Base-by-base conservation (phyloP, 2,113 vertebrate species). In the Salvelinus sp. region DNA sequence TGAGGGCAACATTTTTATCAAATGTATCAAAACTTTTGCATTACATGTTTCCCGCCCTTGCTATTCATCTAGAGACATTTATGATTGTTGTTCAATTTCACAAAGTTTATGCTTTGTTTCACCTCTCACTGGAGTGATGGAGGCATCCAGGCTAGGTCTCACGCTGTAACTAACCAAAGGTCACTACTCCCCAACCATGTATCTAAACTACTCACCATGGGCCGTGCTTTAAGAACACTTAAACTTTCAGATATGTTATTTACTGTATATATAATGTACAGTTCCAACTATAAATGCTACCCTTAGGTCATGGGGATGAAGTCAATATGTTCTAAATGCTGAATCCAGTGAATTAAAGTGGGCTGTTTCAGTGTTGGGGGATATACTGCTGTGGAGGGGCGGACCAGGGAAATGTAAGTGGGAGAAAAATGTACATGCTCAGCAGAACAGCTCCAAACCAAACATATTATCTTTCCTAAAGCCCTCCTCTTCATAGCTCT, bases 401-500 rank as follows among this genome's bases (percentile, higher is more conserved):
- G 78, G 89, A 63, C 38, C 79, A 72, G 78, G 82, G 83, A 88
- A 88, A 93, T 91, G 85, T 90, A 90, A 88, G 90, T 92, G 92
- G 89, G 88, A 90, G 88, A 89, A 95, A 95, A 95, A 89, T 94
- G 93, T 94, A 54, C 50, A 91, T 90, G 87, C 93, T 95, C 95
- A 95, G 95, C 95, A 94, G 94, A 94, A 94, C 90, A 86, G 74
- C 80, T 95, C 91, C 81, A 84, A 87, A 91, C 90, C 88, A 90
- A 44, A 44, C 94, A 91, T 95, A 92, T 90, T 95, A 92, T 90
- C 91, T 92, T 94, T 94, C 93, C 94, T 93, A 95, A 94, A 95
- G 94, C 93, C 94, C 96, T 95, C 93, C 91, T 93, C 94, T 93
- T 93, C 94, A 91, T 95, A 95, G 95, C 88, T 88, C 83, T 85